Conservation (phyloP, 1,140 invertebrate genomes). For the Oryzaephilus surinamensis region DNA sequence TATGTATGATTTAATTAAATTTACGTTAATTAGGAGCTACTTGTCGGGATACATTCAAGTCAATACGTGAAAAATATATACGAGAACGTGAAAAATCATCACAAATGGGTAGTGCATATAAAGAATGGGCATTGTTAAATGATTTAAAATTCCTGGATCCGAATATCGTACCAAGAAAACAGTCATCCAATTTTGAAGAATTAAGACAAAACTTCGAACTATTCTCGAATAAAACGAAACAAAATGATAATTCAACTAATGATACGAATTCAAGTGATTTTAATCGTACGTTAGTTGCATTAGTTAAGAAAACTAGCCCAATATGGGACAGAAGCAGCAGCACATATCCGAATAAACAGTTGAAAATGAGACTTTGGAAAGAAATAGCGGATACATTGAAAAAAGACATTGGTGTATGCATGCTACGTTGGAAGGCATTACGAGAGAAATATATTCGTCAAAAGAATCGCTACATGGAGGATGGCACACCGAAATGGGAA, state of each 20-base stretch:
- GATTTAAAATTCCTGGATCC: constrained; percentile 21
- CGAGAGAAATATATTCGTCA: constrained; percentile 27
- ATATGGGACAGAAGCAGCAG: constrained; percentile 24
- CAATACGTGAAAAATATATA: constrained; percentile 21
- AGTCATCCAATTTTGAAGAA: constrained; percentile 4
- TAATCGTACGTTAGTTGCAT: constrained; percentile 16
- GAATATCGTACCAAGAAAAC: constrained; percentile 16
- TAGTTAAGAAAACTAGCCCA: constrained; percentile 17
- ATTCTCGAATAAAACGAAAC: constrained; percentile 1
- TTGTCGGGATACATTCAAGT: constrained; percentile 20
- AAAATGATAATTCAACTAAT: neutral
- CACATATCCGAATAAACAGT: constrained; percentile 19
- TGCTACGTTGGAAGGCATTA: constrained; percentile 24
- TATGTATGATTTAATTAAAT: constrained; percentile 8
- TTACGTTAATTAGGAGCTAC: constrained; percentile 3
- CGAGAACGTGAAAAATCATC: constrained; percentile 19
- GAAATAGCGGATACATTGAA: constrained; percentile 16
- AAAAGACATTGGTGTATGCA: constrained; percentile 16
- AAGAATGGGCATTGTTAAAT: constrained; percentile 14
- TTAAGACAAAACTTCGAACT: neutral
- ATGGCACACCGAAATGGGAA: constrained; percentile 24
- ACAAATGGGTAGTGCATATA: constrained; percentile 11
- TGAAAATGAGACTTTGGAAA: constrained; percentile 21
- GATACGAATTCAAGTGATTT: constrained; percentile 15
- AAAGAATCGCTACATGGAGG: constrained; percentile 21